phyloP scores from a whole-genome alignment of 2,888 invertebrate species.

The Orthosia incerta region DNA sequence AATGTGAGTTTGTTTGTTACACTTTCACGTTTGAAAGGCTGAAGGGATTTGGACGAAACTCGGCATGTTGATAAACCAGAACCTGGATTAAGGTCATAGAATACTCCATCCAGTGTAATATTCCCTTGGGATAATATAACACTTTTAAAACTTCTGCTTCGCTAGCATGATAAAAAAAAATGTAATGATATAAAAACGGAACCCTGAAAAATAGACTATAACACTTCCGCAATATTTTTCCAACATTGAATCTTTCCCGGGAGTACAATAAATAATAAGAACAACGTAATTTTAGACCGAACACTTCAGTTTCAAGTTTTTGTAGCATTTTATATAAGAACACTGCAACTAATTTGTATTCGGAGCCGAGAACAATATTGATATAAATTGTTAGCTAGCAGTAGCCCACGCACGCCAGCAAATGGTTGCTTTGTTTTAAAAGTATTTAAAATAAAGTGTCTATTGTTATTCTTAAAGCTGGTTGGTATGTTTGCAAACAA shows the following conservation, averaged over 20 bases:
- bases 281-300: constrained; percentile 8
- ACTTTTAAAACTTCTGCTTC: no score
- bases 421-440: not conserved
- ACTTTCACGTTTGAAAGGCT: no score
- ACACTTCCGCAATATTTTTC: constrained; percentile 8
- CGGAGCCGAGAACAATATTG: constrained; percentile 31
- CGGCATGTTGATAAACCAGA: no score
- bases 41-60: no score
- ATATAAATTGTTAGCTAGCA: constrained; percentile 20
- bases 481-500: not conserved
- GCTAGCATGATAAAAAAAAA: no score
- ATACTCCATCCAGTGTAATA: no score
- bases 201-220: not conserved
- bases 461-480: constrained; percentile 1
- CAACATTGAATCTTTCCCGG: constrained; percentile 5
- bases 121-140: no score
- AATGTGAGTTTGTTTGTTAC: no score
- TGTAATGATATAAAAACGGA: not conserved
- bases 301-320: constrained; percentile 23
- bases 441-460: constrained; percentile 8
- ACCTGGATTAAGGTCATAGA: no score
- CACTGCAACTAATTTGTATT: constrained; percentile 38
- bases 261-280: constrained; percentile 41
- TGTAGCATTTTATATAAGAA: not conserved
- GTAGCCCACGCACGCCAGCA: not conserved